phyloP scores from a whole-genome alignment of 2,888 invertebrate species.

The Busseola fusca region DNA sequence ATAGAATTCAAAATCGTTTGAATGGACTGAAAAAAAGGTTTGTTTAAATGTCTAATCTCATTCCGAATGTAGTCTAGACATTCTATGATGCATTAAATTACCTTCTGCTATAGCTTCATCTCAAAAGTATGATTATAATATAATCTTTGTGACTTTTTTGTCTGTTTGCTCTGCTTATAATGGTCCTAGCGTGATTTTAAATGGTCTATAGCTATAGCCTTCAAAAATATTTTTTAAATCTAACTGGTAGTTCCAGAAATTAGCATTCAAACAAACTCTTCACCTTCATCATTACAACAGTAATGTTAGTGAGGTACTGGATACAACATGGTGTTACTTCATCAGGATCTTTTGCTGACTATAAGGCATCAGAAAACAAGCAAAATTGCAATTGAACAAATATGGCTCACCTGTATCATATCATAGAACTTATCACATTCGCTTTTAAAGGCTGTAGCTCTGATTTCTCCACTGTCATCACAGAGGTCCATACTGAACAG shows the following conservation, averaged over 20 bases:
- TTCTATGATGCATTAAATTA: background rate
- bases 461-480: constrained; percentile 98
- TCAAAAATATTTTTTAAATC: no score
- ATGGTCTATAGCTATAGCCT: no score
- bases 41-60: no score
- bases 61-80: background rate
- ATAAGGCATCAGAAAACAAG: background rate
- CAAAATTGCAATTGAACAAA: background rate
- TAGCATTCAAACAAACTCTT: no score
- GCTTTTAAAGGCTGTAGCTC: constrained; percentile 96
- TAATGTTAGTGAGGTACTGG: background rate
- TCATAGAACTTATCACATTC: constrained; percentile 96
- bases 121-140: background rate
- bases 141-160: no score
- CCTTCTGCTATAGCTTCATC: background rate
- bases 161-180: no score
- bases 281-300: background rate
- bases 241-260: no score
- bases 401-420: constrained; percentile 92
- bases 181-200: no score
- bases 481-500: constrained; percentile 97
- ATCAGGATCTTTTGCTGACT: background rate
- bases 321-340: background rate
- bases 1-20: no score
- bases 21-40: no score